Percentiles rank a stretch among this genome's conserved stretches.
Evolutionary conservation across 2,113 vertebrate species (phyloP).

Genomic region (Formicarius rufipectus): DNA sequence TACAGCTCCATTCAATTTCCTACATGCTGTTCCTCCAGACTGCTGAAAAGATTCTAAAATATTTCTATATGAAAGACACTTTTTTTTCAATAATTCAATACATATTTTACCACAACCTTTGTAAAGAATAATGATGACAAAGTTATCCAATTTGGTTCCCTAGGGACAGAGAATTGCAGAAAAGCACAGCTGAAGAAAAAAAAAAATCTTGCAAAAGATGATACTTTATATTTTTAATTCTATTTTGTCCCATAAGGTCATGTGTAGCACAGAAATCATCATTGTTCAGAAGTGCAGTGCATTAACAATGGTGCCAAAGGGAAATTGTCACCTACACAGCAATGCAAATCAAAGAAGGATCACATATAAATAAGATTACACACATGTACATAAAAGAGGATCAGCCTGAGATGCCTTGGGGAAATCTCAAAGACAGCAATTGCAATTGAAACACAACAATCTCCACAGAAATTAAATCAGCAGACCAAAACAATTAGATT

Average conservation of each 20-base stretch:
- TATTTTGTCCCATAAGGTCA: neutral
- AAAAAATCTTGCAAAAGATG: neutral
- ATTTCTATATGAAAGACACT: neutral
- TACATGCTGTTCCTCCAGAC: neutral
- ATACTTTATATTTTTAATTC: neutral
- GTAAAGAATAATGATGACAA: neutral
- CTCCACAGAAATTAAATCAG: constrained; percentile 1
- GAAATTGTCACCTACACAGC: neutral
- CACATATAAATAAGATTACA: neutral
- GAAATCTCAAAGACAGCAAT: neutral
- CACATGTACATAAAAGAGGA: neutral
- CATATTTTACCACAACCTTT: neutral
- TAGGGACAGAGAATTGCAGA: neutral
- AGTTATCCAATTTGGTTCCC: neutral
- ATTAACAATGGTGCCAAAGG: neutral
- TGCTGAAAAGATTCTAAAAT: neutral
- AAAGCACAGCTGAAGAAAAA: neutral
- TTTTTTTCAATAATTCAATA: neutral
- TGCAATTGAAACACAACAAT: neutral
- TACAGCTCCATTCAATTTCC: neutral
- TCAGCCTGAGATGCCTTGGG: neutral
- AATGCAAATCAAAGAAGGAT: constrained; percentile 4
- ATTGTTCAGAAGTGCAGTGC: neutral
- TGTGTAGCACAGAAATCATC: neutral
- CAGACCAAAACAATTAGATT: neutral